Base-by-base conservation (phyloP, 2,797 vertebrate species). In the Aulostomus chinensis region DNA sequence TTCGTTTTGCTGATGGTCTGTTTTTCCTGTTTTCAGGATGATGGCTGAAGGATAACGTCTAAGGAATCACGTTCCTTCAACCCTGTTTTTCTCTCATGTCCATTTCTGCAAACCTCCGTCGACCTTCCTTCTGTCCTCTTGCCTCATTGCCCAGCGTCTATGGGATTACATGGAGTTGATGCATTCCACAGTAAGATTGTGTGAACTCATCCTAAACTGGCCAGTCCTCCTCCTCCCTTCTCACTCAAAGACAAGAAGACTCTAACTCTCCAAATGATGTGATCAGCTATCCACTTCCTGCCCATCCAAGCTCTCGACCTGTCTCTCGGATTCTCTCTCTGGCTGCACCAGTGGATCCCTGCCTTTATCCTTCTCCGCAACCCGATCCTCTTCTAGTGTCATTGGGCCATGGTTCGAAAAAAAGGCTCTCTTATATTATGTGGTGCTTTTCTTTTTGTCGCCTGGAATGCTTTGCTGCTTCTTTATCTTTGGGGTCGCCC, bases 401-500 rank as follows among this genome's bases (percentile, higher is more conserved):
- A 54, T 76, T 87, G 79, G 90, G 87, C 89, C 90, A 93, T 93
- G 92, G 90, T 93, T 84, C 92, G 90, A 61, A 96, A 95, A 86
- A 96, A 95, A 92, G 90, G 90, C 77, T 93, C 90, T 67, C 84
- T 94, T 57, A 94, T 93, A 84, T 70, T 95, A 64, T 96, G 94
- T 70, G 92, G 95, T 73, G 95, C 93, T 59, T 88, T 94, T 81
- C 91, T 98, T 49, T 97, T 98, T 37, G 86, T 97, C 5, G 93
- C 92, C 52, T 97, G 96, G 96, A 96, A 97, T 28, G 93, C 93
- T 53, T 83, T 98, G 69, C 90, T 98, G 49, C 90, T 98, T n/a
- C 92, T 98, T 39, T 98, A 97, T 83, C 93, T 98, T 61, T 95
- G 95, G 95, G 93, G 92, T 26, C 93, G 94, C 32, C 91, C 95